Percentiles rank a stretch among this genome's conserved stretches.
Evolutionary conservation across 2,888 invertebrate species (phyloP).

Genomic region (Lithophane leautieri): DNA sequence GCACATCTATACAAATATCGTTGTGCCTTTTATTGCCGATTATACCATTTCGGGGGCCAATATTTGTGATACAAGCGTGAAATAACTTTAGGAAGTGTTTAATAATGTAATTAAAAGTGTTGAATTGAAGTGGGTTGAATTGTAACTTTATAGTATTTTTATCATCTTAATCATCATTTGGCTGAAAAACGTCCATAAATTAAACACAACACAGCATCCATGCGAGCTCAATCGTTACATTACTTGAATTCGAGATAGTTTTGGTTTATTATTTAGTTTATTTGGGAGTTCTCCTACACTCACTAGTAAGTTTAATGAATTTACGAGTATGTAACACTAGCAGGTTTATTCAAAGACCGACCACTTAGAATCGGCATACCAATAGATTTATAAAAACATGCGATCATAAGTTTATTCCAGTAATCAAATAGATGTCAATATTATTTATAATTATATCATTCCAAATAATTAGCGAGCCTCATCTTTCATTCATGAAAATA

Average conservation of each 20-base stretch:
- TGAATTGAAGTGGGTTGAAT: not conserved
- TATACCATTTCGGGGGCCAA: slow-evolving; percentile 42
- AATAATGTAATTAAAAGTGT: not conserved
- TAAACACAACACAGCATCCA: not conserved
- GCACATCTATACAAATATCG: slow-evolving; percentile 59
- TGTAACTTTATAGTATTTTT: not conserved
- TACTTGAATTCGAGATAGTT: slow-evolving; percentile 11
- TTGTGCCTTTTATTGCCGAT: slow-evolving; percentile 57
- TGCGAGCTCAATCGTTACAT: not conserved
- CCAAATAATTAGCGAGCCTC: slow-evolving; percentile 7
- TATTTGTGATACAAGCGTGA: slow-evolving; percentile 14
- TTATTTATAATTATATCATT: not conserved
- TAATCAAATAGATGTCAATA: slow-evolving; percentile 7
- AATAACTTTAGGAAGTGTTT: not conserved
- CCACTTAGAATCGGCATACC: not conserved
- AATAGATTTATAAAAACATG: not conserved
- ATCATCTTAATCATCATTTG: not conserved
- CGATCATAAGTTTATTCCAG: not conserved
- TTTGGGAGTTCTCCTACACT: slow-evolving; percentile 3
- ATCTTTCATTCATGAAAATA: slow-evolving; percentile 38
- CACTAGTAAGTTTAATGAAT: slow-evolving; percentile 7
- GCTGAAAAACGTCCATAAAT: not conserved
- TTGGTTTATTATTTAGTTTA: slow-evolving; percentile 20
- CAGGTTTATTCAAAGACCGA: not conserved
- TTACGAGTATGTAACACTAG: not conserved